A percentile compares a stretch with the other conserved stretches of the same genome.
Evolutionary conservation across 2,113 vertebrate species (phyloP).

Genomic region (Shinisaurus crocodilurus): DNA sequence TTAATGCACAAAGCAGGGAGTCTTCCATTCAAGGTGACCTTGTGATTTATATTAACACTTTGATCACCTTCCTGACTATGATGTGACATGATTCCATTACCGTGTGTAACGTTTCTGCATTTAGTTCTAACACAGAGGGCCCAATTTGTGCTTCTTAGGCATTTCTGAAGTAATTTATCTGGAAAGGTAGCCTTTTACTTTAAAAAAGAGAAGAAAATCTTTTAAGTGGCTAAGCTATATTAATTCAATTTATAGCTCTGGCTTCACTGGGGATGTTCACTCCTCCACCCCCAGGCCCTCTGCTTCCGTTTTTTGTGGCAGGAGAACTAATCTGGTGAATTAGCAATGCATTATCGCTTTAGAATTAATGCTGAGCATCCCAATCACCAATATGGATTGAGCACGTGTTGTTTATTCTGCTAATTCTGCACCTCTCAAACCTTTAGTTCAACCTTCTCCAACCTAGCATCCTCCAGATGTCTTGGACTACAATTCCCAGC

Average conservation of each 20-base stretch:
- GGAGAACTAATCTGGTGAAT: conserved; percentile 51
- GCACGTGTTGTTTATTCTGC: background rate
- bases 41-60: conserved; percentile 63
- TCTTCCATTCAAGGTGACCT: conserved; percentile 68
- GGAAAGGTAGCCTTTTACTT: conserved; percentile 48
- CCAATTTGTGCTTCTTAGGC: conserved; percentile 68
- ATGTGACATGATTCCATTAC: conserved; percentile 69
- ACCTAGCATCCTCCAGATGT: too few species aligned
- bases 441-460: too few species aligned
- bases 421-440: background rate
- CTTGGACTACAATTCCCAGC: too few species aligned
- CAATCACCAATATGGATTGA: background rate
- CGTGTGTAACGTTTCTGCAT: conserved; percentile 65
- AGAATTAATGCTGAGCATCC: background rate
- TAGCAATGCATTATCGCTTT: conserved; percentile 42
- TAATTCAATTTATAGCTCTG: conserved; percentile 63
- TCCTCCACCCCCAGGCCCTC: background rate
- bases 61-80: conserved; percentile 64
- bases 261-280: conserved; percentile 31
- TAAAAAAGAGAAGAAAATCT: conserved; percentile 25
- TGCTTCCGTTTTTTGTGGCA: conserved; percentile 34
- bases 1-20: conserved; percentile 48
- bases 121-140: conserved; percentile 65
- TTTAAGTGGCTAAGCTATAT: conserved; percentile 60
- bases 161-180: conserved; percentile 69